Conservation (phyloP, 2,888 invertebrate species). For the Spatulosminthurus flaviceps region DNA sequence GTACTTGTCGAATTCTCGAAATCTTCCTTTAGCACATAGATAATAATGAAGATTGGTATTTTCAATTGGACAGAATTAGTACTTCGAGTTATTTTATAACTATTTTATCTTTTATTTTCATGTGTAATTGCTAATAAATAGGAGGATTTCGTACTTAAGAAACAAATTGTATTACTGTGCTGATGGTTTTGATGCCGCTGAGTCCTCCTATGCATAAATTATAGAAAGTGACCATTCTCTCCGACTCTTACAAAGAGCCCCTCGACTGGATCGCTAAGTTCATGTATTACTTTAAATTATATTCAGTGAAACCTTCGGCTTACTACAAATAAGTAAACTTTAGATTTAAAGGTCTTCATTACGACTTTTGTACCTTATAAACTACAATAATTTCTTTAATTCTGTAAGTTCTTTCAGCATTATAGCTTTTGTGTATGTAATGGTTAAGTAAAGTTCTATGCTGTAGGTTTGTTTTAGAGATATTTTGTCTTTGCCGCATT, state of each 20-base stretch:
- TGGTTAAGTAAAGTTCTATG: neutral
- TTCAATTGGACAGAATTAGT: neutral
- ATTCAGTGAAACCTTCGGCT: neutral
- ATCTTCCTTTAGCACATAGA: constrained; percentile 25
- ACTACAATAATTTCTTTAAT: neutral
- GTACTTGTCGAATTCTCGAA: neutral
- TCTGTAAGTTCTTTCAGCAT: too few species aligned
- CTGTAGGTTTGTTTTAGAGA: neutral
- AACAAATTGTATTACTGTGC: neutral
- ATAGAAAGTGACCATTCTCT: constrained; percentile 12
- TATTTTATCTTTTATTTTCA: constrained; percentile 20
- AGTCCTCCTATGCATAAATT: neutral
- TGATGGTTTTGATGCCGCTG: constrained; percentile 11
- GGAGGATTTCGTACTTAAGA: constrained; percentile 12
- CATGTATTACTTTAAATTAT: constrained; percentile 7
- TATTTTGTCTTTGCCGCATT: neutral
- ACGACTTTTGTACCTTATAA: neutral
- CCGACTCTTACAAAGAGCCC: constrained; percentile 28
- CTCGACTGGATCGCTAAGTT: constrained; percentile 35
- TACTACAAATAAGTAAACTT: neutral
- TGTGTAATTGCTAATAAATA: constrained; percentile 2
- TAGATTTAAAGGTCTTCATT: neutral
- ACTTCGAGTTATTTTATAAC: constrained; percentile 15
- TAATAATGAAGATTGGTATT: constrained; percentile 16
- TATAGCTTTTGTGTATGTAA: neutral